Conservation (phyloP, 2,113 vertebrate species). For the Dinomys branickii region DNA sequence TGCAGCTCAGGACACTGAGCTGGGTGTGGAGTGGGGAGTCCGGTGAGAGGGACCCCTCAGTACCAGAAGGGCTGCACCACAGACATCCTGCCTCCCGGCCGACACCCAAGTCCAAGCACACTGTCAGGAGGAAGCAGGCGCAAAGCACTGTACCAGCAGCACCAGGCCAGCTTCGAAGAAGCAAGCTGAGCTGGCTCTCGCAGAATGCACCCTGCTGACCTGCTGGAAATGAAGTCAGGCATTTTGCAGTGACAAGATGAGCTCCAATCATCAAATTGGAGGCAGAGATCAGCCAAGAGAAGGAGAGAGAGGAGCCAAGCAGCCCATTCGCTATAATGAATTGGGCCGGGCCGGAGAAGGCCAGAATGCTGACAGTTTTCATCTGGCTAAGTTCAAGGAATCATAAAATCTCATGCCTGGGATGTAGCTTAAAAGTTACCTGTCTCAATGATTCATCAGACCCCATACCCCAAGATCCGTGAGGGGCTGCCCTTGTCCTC, state of each 20-base stretch:
- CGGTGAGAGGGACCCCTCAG: not conserved
- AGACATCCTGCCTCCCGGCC: not conserved
- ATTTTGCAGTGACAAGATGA: not conserved
- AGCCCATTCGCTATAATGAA: conserved; percentile 29
- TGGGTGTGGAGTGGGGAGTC: not conserved
- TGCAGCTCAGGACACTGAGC: not conserved
- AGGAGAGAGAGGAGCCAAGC: not conserved
- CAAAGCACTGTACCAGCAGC: not conserved
- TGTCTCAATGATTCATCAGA: not conserved
- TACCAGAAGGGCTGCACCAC: not conserved
- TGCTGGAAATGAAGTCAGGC: not conserved
- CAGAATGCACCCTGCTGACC: not conserved
- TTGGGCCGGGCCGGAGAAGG: not conserved
- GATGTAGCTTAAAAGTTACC: not conserved
- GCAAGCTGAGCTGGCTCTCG: not conserved
- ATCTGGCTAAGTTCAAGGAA: not conserved
- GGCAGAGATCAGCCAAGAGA: not conserved
- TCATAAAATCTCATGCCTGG: not conserved
- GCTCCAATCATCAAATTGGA: not conserved
- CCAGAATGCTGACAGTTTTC: not conserved
- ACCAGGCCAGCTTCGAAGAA: fast-evolving
- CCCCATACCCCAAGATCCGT: fast-evolving
- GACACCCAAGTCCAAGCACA: not conserved
- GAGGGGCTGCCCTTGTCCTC: fast-evolving
- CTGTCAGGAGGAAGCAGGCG: not conserved